These are phyloP conservation scores for Delichon dasypus DNA, from an alignment of 2,797 vertebrate species.

Conservation along the genomic window DNA sequence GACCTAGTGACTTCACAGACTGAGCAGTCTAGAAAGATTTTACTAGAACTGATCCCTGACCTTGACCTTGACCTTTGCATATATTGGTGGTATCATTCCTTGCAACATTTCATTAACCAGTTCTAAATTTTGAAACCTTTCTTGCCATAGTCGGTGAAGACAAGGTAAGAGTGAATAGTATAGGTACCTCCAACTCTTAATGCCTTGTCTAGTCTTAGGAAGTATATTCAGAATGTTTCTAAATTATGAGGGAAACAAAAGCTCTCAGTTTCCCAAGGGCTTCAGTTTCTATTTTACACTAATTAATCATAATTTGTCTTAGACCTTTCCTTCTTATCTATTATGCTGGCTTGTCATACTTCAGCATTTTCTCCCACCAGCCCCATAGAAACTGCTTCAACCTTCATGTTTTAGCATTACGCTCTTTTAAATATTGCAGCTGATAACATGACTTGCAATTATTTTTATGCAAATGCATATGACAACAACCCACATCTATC, in stretches of 20 bases:
- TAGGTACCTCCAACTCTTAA: background rate
- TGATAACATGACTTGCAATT: conserved; percentile 20
- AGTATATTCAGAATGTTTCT: background rate
- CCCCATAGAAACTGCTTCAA: background rate
- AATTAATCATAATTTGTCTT: conserved; percentile 17
- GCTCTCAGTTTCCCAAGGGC: background rate
- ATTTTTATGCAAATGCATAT: conserved; percentile 44
- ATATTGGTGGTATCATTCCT: background rate
- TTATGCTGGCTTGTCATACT: background rate
- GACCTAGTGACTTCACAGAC: background rate
- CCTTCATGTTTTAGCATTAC: background rate
- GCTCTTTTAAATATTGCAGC: background rate
- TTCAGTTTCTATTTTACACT: background rate
- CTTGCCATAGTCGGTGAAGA: background rate
- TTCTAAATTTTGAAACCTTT: background rate
- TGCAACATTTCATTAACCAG: background rate
- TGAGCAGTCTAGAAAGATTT: background rate
- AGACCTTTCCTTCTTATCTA: background rate
- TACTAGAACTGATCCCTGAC: background rate
- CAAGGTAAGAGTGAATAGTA: background rate
- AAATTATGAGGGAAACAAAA: background rate
- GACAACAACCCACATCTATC: background rate
- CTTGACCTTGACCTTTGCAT: background rate
- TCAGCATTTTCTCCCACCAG: background rate
- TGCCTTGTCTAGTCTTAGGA: background rate